These are phyloP conservation scores for Amphipyra berbera DNA, from an alignment of 2,888 invertebrate genomes.

Conservation along the genomic window DNA sequence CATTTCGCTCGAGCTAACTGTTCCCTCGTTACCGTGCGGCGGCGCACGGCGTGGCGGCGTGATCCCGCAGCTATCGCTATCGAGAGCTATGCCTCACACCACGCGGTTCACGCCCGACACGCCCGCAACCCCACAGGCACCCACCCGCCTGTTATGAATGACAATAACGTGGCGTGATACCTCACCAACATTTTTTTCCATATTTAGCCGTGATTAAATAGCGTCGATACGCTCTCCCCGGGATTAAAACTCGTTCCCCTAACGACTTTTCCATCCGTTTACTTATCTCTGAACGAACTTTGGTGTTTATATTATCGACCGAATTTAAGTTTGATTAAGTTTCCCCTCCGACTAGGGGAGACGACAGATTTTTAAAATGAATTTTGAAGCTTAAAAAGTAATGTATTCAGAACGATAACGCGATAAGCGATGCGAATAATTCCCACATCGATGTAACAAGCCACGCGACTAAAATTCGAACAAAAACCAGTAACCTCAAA, in stretches of 20 bases:
- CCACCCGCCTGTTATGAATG: constrained; percentile 83
- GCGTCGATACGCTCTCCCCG: constrained; percentile 75
- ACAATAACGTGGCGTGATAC: constrained; percentile 86
- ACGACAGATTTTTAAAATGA: constrained; percentile 58
- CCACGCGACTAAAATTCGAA: constrained; percentile 48
- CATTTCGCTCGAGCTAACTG: constrained; percentile 69
- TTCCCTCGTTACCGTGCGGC: constrained; percentile 72
- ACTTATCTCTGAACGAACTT: constrained; percentile 82
- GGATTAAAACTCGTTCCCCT: constrained; percentile 82
- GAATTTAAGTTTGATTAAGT: constrained; percentile 86
- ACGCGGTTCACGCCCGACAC: constrained; percentile 55
- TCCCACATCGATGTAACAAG: constrained; percentile 36
- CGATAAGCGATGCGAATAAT: constrained; percentile 34
- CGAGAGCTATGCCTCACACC: constrained; percentile 67
- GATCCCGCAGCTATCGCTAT: constrained; percentile 78
- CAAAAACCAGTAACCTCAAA: constrained; percentile 49
- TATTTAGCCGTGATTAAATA: constrained; percentile 88
- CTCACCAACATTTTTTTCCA: constrained; percentile 83
- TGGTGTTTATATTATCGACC: constrained; percentile 83
- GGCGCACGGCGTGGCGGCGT: constrained; percentile 73
- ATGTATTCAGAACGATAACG: constrained; percentile 33
- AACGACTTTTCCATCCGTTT: constrained; percentile 81
- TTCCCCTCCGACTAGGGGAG: constrained; percentile 71
- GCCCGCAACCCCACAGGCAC: constrained; percentile 53
- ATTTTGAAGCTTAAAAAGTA: constrained; percentile 39